These are phyloP conservation scores for Cancer borealis DNA, from an alignment of 2,888 invertebrate species.

Conservation along the genomic window DNA sequence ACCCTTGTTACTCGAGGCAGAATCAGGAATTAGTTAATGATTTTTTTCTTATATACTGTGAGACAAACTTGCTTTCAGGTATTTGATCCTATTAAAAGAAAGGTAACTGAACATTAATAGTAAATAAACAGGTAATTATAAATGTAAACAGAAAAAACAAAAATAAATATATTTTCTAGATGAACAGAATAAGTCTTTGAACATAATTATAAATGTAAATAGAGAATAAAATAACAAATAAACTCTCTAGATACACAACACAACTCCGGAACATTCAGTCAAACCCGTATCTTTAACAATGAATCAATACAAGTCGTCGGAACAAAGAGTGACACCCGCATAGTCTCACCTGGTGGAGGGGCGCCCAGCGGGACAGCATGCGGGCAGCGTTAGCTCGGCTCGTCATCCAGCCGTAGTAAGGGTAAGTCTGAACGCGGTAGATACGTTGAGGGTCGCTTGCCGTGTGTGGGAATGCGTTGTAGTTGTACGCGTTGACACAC, in stretches of 20 bases:
- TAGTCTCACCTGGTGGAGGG: constrained; percentile 52
- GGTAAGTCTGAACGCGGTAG: constrained; percentile 73
- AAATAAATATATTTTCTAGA: too few species aligned
- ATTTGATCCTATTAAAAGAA: too few species aligned
- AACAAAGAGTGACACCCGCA: background rate
- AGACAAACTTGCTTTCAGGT: too few species aligned
- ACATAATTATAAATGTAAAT: too few species aligned
- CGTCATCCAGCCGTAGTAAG: constrained; percentile 77
- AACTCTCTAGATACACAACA: background rate
- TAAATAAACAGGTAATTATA: too few species aligned
- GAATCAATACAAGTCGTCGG: background rate
- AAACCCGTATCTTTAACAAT: background rate
- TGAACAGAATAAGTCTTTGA: too few species aligned
- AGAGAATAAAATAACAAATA: too few species aligned
- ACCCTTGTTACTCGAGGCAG: too few species aligned
- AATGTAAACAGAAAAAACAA: too few species aligned
- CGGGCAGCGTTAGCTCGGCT: constrained; percentile 57
- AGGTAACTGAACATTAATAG: too few species aligned
- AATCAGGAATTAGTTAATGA: too few species aligned
- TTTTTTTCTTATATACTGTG: too few species aligned
- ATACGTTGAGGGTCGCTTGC: constrained; percentile 69
- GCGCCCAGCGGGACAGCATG: constrained; percentile 70
- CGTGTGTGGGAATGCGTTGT: constrained; percentile 76
- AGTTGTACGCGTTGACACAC: constrained; percentile 76
- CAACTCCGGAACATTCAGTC: background rate